phyloP scores from a whole-genome alignment of 2,797 vertebrate species.

The Tiaroga cobitis region DNA sequence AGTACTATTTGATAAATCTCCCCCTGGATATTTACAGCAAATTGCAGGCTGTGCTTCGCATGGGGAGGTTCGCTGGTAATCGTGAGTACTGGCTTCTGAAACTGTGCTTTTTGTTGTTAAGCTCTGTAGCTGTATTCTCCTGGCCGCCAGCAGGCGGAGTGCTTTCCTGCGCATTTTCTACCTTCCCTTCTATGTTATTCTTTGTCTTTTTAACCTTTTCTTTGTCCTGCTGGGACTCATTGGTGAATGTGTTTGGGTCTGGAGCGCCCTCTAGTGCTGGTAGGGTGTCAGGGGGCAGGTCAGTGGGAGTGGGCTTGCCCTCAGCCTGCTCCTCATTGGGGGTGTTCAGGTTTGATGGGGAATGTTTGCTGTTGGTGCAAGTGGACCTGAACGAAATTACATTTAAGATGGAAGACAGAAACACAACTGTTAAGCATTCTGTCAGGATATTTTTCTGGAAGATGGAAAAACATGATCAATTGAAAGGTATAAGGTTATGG shows the following conservation, averaged over 20 bases:
- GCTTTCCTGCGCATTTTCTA: conserved; percentile 63
- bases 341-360: conserved; percentile 72
- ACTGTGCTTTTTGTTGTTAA: conserved; percentile 73
- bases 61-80: conserved; percentile 73
- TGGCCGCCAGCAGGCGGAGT: conserved; percentile 58
- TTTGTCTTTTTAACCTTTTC: conserved; percentile 75
- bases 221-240: conserved; percentile 70
- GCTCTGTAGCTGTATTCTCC: conserved; percentile 65
- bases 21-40: conserved; percentile 68
- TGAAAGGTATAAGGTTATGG: background rate
- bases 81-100: conserved; percentile 74
- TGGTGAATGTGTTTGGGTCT: conserved; percentile 55
- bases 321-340: conserved; percentile 69
- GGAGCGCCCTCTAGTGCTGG: conserved; percentile 66
- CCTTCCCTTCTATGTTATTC: conserved; percentile 70
- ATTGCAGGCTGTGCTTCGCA: conserved; percentile 73
- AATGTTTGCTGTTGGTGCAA: conserved; percentile 70
- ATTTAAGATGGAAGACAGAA: background rate
- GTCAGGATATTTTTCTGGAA: background rate
- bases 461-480: background rate
- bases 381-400: conserved; percentile 64
- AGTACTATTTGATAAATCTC: background rate
- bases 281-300: conserved; percentile 67
- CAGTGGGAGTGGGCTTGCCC: conserved; percentile 67
- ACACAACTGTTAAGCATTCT: background rate